Conservation (phyloP, 2,113 vertebrate species). For the Tringa solitaria region DNA sequence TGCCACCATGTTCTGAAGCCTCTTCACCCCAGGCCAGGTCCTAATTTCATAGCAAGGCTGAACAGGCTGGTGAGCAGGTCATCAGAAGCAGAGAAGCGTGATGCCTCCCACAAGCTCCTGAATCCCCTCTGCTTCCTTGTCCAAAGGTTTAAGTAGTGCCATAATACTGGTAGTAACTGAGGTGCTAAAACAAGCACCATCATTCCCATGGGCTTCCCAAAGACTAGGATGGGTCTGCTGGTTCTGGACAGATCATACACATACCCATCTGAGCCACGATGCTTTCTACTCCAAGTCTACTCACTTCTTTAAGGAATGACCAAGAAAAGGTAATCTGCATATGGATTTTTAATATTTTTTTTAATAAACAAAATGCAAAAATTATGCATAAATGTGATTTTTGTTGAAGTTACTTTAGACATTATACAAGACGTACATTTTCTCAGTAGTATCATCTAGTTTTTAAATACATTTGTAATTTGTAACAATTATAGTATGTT, state of each 20-base stretch:
- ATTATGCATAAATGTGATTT: too few species aligned
- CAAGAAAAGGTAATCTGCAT: not conserved
- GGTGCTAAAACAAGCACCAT: not conserved
- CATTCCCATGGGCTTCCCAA: not conserved
- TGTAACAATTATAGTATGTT: not conserved
- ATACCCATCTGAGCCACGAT: accelerated
- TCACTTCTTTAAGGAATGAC: not conserved
- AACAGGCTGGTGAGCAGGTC: not conserved
- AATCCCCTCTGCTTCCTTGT: not conserved
- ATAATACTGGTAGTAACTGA: not conserved
- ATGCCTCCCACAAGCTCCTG: not conserved
- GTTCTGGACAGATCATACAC: not conserved
- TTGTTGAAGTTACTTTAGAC: not conserved
- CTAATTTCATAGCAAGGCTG: not conserved
- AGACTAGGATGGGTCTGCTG: not conserved
- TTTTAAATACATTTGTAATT: not conserved
- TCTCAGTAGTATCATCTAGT: not conserved
- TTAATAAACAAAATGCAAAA: not conserved
- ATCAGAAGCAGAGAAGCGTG: not conserved
- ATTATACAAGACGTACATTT: accelerated
- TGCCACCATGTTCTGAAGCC: not conserved
- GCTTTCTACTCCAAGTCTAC: not conserved
- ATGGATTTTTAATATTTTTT: not conserved
- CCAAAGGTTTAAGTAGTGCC: not conserved
- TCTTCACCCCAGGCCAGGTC: not conserved